Base-by-base conservation (phyloP, 2,888 invertebrate species). In the Campoplex nolae region DNA sequence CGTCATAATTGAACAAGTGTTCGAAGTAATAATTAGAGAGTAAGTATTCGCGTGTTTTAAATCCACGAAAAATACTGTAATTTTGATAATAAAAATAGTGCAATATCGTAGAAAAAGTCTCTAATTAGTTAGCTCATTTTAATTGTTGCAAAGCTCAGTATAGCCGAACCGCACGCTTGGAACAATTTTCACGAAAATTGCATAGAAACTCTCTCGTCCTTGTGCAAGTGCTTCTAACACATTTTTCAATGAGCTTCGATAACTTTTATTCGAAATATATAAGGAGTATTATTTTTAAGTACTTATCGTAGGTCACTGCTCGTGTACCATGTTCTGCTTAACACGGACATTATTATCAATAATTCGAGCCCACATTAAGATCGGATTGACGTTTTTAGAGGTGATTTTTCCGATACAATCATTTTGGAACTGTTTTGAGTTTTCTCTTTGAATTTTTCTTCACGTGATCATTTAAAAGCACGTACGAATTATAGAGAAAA, bases 171-270 rank as follows among this genome's bases (percentile, higher is more conserved):
- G 32, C 16, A 32, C 16, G 13, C 32, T 62, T 32, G 6, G 28
- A 32, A 32, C 16, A 62, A 32, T 62, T 62, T 28, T 16, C 32
- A 62, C 16, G 32, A 32, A 62, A 32, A 51, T 51, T 51, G 6
- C 51, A n/a, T 18, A n/a, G 18, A 51, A 51, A 51, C n/a, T 18
- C 18, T 0, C 45, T 11, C 9, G 51, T n/a, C 51, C 7, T 45
- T 13, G 11, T 45, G 45, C 45, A 45, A 45, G 51, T 51, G 32
- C 32, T 62, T n/a, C 6, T 16, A 62, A 32, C 32, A 62, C 32
- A 62, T 62, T 62, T 62, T 62, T 62, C 62, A 62, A 62, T 16
- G 32, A 62, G 62, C 32, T 62, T 16, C 62, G 13, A 62, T 62
- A 16, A 62, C 62, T 62, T 62, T 16, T 13, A 32, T 32, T 1